phyloP scores from a whole-genome alignment of 2,113 vertebrate species.

The Cinclus mexicanus region DNA sequence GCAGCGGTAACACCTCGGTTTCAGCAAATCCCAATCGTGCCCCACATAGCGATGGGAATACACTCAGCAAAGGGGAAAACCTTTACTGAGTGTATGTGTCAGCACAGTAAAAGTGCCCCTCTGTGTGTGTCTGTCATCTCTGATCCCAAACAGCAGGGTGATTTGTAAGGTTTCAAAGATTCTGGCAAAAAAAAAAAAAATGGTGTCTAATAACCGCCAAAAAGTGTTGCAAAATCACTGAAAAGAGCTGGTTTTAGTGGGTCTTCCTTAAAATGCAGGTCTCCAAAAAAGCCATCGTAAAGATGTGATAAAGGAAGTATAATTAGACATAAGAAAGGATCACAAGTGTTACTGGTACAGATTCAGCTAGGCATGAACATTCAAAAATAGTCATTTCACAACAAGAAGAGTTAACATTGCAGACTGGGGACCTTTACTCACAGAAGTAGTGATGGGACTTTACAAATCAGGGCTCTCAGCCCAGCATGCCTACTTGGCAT shows the following conservation, averaged over 20 bases:
- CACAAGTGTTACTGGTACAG: neutral
- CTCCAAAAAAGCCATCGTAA: neutral
- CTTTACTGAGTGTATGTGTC: neutral
- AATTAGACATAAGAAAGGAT: neutral
- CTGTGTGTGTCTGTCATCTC: neutral
- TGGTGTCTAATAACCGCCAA: neutral
- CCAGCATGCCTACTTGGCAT: accelerated
- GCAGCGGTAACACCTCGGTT: neutral
- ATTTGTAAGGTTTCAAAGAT: neutral
- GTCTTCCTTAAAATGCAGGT: neutral
- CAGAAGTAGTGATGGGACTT: neutral
- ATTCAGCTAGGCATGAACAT: neutral
- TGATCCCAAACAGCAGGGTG: neutral
- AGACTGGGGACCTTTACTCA: neutral
- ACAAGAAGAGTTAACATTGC: neutral
- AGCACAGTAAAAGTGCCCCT: neutral
- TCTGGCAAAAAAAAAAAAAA: neutral
- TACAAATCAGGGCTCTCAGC: accelerated
- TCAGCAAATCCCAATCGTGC: neutral
- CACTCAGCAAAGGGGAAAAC: neutral
- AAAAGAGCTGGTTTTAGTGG: neutral
- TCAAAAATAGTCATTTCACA: neutral
- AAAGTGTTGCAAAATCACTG: neutral
- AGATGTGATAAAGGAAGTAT: neutral
- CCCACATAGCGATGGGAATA: neutral